These are phyloP conservation scores for Edolisoma coerulescens DNA, from an alignment of 2,113 vertebrate species.

Conservation along the genomic window DNA sequence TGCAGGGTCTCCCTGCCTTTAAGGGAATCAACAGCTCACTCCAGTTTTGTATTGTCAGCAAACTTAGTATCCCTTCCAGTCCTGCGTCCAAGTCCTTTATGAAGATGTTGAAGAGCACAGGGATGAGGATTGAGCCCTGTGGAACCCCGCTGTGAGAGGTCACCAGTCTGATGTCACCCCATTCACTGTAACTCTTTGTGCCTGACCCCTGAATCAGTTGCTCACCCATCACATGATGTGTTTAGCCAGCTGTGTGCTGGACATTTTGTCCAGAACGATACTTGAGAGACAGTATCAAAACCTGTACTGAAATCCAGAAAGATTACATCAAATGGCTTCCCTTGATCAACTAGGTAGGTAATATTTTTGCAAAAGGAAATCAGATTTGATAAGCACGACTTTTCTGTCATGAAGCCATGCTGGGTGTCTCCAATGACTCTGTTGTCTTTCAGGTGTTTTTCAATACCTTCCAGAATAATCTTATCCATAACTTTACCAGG, in stretches of 20 bases:
- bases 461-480: background rate
- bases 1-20: background rate
- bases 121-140: background rate
- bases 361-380: background rate
- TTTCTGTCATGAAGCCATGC: background rate
- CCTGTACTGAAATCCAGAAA: background rate
- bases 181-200: background rate
- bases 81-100: background rate
- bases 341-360: background rate
- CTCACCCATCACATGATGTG: background rate
- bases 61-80: background rate
- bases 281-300: background rate
- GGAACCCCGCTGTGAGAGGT: background rate
- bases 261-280: background rate
- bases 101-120: background rate
- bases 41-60: background rate
- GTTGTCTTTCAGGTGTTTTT: background rate
- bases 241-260: background rate
- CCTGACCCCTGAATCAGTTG: background rate
- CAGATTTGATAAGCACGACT: background rate
- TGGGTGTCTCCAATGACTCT: background rate
- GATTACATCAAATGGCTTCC: background rate
- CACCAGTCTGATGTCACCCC: background rate
- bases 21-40: background rate
- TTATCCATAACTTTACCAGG: background rate